phyloP scores from a whole-genome alignment of 2,113 vertebrate species.

The Cochlearius cochlearius region DNA sequence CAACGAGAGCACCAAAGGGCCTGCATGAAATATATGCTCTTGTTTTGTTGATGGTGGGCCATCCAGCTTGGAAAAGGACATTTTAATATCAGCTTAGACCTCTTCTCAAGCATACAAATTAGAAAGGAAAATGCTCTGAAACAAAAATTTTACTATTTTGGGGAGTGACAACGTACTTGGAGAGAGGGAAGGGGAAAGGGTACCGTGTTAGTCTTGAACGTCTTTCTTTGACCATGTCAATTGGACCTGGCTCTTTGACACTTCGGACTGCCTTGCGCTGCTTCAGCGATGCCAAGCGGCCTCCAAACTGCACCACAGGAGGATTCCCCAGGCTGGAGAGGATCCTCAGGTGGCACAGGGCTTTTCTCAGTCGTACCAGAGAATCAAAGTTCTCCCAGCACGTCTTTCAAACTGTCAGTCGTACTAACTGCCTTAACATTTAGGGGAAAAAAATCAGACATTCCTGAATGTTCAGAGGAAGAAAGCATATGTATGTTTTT shows the following conservation, averaged over 20 bases:
- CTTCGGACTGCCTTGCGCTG: background rate
- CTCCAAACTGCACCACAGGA: accelerated
- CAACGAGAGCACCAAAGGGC: background rate
- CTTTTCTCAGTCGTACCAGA: background rate
- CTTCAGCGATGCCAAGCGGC: accelerated
- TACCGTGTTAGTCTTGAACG: background rate
- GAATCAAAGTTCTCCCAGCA: background rate
- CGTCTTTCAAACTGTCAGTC: background rate
- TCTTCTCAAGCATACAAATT: background rate
- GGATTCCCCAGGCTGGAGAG: background rate
- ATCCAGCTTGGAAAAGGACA: background rate
- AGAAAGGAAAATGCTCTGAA: background rate
- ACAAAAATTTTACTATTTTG: background rate
- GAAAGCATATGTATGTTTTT: background rate
- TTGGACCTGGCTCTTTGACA: background rate
- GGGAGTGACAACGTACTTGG: background rate
- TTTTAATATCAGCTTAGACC: background rate
- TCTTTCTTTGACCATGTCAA: background rate
- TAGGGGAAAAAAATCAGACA: background rate
- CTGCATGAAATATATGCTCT: background rate
- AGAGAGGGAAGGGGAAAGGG: background rate
- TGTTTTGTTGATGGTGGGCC: background rate
- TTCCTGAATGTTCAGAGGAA: background rate
- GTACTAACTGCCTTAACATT: background rate
- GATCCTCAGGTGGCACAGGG: background rate